Conservation (phyloP, 2,797 vertebrate species). For the Crocodylus rhombifer region DNA sequence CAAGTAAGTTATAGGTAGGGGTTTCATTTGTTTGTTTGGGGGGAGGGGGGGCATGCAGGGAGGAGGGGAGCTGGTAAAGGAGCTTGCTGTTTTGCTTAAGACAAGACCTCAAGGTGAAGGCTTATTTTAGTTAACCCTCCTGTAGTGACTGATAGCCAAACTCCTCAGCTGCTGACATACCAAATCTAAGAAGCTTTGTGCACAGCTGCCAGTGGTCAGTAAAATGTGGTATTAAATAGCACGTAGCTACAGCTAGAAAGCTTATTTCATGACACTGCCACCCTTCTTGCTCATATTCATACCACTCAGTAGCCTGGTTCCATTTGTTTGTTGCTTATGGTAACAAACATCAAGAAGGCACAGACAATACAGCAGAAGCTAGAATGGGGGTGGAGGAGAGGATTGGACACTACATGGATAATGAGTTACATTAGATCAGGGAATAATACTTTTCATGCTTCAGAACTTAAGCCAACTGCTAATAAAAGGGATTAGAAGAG, state of each 20-base stretch:
- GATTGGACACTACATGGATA: neutral
- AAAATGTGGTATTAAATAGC: neutral
- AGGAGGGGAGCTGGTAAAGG: too few relatives aligned
- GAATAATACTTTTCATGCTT: neutral
- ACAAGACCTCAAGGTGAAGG: neutral
- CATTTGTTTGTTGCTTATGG: neutral
- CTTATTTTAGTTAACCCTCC: neutral
- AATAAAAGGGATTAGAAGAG: too few relatives aligned
- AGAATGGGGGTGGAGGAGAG: too few relatives aligned
- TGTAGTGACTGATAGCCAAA: neutral
- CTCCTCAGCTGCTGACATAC: neutral
- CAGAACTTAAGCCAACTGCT: neutral
- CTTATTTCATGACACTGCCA: neutral
- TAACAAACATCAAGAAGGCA: neutral
- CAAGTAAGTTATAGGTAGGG: too few relatives aligned
- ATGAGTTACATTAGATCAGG: neutral
- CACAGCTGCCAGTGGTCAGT: too few relatives aligned
- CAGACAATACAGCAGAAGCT: neutral
- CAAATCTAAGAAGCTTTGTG: neutral
- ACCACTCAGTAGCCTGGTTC: too few relatives aligned
- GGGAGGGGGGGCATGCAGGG: too few relatives aligned
- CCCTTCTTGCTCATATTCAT: neutral
- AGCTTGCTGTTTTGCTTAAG: too few relatives aligned
- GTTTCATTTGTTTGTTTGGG: too few relatives aligned
- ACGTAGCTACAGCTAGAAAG: too few relatives aligned